Percentiles rank a stretch among this genome's conserved stretches.
These are phyloP conservation scores for Poeciliopsis gracilis DNA, from an alignment of 2,797 vertebrate species.

Conservation along the genomic window DNA sequence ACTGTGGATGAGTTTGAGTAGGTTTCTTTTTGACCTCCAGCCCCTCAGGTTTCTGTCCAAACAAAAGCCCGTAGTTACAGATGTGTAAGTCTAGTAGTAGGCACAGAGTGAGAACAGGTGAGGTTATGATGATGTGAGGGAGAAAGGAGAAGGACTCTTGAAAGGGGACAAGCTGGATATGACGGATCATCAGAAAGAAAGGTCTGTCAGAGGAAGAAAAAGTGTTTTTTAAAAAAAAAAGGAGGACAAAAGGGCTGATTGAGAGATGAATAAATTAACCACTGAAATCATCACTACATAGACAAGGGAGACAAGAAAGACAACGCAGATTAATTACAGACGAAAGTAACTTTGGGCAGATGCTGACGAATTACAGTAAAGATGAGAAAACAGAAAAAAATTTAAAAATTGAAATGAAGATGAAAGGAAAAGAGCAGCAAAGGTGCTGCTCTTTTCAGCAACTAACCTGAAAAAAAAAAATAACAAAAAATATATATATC, in stretches of 20 bases:
- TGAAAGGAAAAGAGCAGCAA: not conserved
- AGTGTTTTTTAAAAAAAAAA: accelerated
- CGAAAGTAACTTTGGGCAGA: not conserved
- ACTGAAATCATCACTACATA: not conserved
- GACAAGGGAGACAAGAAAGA: not conserved
- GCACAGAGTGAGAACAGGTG: conserved; percentile 9
- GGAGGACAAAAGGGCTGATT: not conserved
- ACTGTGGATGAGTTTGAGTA: conserved; percentile 10
- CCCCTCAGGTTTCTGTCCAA: conserved; percentile 20
- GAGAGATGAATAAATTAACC: not conserved
- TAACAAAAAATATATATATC: not conserved
- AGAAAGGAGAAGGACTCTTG: not conserved
- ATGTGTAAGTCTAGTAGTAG: conserved; percentile 21
- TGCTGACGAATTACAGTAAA: not conserved
- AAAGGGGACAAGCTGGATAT: not conserved
- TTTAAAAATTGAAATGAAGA: not conserved
- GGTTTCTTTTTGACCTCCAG: not conserved
- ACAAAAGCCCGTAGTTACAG: conserved; percentile 13
- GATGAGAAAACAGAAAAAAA: not conserved
- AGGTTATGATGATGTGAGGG: conserved; percentile 1
- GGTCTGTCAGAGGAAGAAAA: not conserved
- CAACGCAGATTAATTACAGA: not conserved
- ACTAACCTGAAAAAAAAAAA: too few relatives aligned
- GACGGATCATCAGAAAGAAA: not conserved
- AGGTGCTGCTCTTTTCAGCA: not conserved